These are phyloP conservation scores for Halichoeres trimaculatus DNA, from an alignment of 2,113 vertebrate species.

Conservation along the genomic window DNA sequence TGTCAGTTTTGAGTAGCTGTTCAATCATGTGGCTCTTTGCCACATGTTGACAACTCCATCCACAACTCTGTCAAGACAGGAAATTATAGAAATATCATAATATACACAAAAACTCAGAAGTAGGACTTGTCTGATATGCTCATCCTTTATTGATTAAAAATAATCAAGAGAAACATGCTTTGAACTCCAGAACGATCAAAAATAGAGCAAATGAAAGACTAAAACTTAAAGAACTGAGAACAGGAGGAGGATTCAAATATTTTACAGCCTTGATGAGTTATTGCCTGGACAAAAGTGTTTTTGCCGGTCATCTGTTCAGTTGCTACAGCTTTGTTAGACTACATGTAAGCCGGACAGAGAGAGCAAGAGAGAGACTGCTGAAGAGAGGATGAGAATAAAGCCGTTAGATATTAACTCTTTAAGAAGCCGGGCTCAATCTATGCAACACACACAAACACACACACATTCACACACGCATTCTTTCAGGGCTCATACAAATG, in stretches of 20 bases:
- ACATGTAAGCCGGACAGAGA: constrained; percentile 52
- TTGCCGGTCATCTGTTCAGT: constrained; percentile 74
- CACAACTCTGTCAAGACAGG: too few species aligned
- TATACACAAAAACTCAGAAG: background rate
- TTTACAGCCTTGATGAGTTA: constrained; percentile 85
- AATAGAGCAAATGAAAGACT: constrained; percentile 63
- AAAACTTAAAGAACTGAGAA: constrained; percentile 48
- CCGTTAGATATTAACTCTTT: constrained; percentile 35
- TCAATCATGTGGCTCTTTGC: too few species aligned
- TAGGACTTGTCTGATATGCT: constrained; percentile 78
- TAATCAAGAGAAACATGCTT: constrained; percentile 91
- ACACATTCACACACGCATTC: constrained; percentile 14
- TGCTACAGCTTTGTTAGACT: constrained; percentile 64
- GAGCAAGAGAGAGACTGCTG: constrained; percentile 17
- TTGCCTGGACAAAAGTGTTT: constrained; percentile 81
- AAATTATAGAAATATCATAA: too few species aligned
- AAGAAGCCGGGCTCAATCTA: constrained; percentile 26
- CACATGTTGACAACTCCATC: too few species aligned
- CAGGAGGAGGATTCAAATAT: constrained; percentile 78
- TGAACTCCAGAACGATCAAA: constrained; percentile 90
- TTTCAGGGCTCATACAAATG: constrained; percentile 18
- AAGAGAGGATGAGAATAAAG: constrained; percentile 50
- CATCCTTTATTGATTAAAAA: constrained; percentile 96
- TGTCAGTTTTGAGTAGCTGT: too few species aligned
- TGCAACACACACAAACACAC: constrained; percentile 15